phyloP scores from a whole-genome alignment of 1,140 invertebrate species.

The Calephelis nemesis region DNA sequence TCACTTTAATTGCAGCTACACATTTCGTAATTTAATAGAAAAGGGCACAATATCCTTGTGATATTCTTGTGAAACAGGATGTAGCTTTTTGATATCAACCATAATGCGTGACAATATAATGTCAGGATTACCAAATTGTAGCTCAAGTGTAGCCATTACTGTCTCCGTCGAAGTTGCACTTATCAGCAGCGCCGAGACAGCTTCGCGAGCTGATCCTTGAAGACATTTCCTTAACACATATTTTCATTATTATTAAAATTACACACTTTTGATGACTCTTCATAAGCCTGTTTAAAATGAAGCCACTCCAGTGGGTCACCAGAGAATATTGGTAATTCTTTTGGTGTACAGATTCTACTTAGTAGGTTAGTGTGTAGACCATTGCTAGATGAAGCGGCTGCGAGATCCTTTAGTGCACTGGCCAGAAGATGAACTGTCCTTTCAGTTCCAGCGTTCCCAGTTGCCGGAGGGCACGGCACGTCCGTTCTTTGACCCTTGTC shows the following conservation, averaged over 20 bases:
- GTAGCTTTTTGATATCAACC: constrained; percentile 18
- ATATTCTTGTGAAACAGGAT: constrained; percentile 20
- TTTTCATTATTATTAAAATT: no score
- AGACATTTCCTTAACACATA: constrained; percentile 34
- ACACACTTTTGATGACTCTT: constrained; percentile 26
- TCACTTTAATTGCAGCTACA: constrained; percentile 3
- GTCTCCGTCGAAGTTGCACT: constrained; percentile 9
- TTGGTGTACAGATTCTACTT: constrained; percentile 18
- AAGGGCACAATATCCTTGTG: no score
- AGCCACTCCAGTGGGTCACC: constrained; percentile 37
- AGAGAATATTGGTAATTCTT: constrained; percentile 28
- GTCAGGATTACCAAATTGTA: not conserved
- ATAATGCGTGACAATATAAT: not conserved
- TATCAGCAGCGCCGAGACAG: constrained; percentile 36
- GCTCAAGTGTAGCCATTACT: not conserved
- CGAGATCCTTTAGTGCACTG: constrained; percentile 13
- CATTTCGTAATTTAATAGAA: no score
- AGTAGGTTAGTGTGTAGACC: constrained; percentile 2
- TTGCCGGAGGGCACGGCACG: no score
- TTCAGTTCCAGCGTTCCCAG: no score
- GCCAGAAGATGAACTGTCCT: not conserved
- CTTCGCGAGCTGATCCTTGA: constrained; percentile 35
- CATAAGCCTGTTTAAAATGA: constrained; percentile 34
- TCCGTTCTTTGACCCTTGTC: no score
- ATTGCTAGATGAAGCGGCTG: constrained; percentile 9